Percentiles rank a stretch among this genome's conserved stretches.
Evolutionary conservation across 2,113 vertebrate genomes (phyloP).

Genomic region (Carassius carassius): DNA sequence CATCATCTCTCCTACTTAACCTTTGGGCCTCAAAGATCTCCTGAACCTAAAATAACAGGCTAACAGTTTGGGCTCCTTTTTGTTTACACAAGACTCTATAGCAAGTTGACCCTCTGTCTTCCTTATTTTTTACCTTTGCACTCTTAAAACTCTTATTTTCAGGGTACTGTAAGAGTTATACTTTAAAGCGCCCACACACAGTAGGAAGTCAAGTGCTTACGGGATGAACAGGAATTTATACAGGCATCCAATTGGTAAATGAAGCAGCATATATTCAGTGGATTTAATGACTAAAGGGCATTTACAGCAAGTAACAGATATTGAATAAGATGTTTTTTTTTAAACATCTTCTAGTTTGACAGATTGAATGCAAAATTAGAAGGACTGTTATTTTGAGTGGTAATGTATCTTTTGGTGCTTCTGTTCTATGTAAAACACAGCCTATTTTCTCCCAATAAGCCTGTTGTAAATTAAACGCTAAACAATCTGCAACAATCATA

Average conservation of each 20-base stretch:
- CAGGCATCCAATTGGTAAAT: neutral
- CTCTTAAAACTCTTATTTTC: neutral
- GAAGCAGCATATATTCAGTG: neutral
- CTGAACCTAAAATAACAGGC: neutral
- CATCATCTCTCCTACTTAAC: constrained; percentile 60
- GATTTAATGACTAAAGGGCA: neutral
- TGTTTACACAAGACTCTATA: neutral
- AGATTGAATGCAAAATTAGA: neutral
- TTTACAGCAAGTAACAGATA: neutral
- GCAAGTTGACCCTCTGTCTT: neutral
- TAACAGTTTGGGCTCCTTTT: constrained; percentile 15
- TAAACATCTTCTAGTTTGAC: neutral
- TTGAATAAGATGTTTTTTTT: neutral
- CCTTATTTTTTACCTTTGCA: neutral
- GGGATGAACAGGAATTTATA: neutral
- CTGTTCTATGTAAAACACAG: neutral
- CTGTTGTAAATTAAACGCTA: neutral
- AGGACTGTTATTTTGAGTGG: neutral
- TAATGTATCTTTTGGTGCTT: neutral
- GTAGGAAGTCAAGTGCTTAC: neutral
- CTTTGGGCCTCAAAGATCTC: constrained; percentile 57
- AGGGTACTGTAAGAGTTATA: neutral
- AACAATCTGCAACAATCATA: constrained; percentile 10
- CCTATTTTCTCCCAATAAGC: neutral
- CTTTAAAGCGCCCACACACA: neutral